Base-by-base conservation (phyloP, 2,888 invertebrate genomes). In the Caenorhabditis sp. region DNA sequence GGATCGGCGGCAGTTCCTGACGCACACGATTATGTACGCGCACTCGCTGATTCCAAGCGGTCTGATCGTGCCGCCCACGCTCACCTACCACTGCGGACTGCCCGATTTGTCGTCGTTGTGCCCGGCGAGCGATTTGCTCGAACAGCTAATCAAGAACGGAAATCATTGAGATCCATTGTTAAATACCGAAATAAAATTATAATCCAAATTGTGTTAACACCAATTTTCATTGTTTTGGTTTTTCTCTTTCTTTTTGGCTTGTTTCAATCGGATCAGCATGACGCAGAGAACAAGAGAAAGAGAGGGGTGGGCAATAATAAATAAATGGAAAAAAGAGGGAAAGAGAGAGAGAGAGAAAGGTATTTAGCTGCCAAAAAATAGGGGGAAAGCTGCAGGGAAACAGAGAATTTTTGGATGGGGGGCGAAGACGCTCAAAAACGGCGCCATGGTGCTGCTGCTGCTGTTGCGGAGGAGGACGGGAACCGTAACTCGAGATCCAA, bases 401-500 rank as follows among this genome's bases (percentile, higher is more conserved):
- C n/a, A n/a, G n/a, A n/a, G n/a, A n/a, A n/a, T n/a, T n/a, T n/a
- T n/a, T n/a, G n/a, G n/a, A n/a, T n/a, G n/a, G n/a, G n/a, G n/a
- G n/a, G n/a, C n/a, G n/a, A n/a, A 27, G 55, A 53, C 32, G 43
- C 43, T 52, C 35, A n/a, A 45, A 52, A 50, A 52, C 39, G 24
- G 46, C 27, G 30, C 11, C 32, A 39, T 58, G 39, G 46, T 43
- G 61, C 27, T 45, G 46, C 46, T 45, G 59, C 52, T n/a, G n/a
- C n/a, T n/a, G n/a, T n/a, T n/a, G n/a, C n/a, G n/a, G n/a, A n/a
- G n/a, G n/a, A n/a, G 59, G 61, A 61, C 52, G 71, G 58, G 58
- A 77, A 77, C 77, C 77, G 77, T 77, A 77, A 59, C 63, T 71
- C 65, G 77, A 77, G 77, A 77, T 77, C 77, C 77, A 77, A 59